Evolutionary conservation across 2,888 invertebrate genomes (phyloP).

Genomic region (Isoperla grammatica): DNA sequence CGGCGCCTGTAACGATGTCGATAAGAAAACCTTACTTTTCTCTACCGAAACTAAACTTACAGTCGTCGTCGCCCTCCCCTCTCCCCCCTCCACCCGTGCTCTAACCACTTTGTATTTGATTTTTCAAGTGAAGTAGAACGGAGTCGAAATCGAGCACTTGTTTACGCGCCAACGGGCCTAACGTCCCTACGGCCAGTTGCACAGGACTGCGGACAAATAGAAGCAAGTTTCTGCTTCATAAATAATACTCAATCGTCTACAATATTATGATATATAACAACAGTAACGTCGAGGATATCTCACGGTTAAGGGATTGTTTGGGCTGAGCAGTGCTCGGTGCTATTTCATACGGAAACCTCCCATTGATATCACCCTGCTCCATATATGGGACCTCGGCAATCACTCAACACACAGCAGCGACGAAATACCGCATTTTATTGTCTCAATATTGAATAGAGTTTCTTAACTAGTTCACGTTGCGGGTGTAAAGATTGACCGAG

Average conservation of each 20-base stretch:
- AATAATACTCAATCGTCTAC: constrained; percentile 4
- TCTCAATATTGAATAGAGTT: no score
- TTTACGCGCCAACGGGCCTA: constrained; percentile 3
- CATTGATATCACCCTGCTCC: no score
- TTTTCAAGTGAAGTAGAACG: constrained; percentile 15
- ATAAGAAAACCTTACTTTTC: constrained; percentile 24
- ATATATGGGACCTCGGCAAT: no score
- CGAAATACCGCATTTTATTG: no score
- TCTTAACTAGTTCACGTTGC: no score
- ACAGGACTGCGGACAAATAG: background rate
- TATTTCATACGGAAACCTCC: no score
- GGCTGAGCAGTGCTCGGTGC: no score
- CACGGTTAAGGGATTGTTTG: no score
- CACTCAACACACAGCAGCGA: no score
- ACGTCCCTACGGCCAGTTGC: background rate
- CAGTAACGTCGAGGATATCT: no score
- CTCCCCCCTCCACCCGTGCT: background rate
- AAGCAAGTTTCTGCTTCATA: constrained; percentile 1
- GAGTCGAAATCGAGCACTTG: background rate
- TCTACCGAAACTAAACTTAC: constrained; percentile 17
- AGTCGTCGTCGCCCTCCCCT: background rate
- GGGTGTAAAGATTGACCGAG: no score
- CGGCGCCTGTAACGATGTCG: constrained; percentile 17
- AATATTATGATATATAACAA: constrained; percentile 7
- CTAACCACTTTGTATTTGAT: constrained; percentile 17